Conservation (phyloP, 1,140 invertebrate genomes). For the Globodera ellingtonae region DNA sequence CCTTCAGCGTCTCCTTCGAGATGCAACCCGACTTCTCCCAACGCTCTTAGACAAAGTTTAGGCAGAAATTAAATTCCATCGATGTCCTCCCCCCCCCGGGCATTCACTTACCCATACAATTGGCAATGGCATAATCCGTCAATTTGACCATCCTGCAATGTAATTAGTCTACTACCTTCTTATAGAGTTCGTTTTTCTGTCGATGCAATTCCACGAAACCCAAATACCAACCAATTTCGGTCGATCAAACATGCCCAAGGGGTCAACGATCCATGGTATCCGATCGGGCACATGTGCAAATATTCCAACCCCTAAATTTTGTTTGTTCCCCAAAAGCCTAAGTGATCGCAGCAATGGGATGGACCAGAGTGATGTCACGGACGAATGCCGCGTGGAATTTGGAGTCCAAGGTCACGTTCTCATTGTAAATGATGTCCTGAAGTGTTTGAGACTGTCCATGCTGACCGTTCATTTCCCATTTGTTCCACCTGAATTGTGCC, state of each 20-base stretch:
- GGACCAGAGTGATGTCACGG: slow-evolving; percentile 60
- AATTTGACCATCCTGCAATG: slow-evolving; percentile 55
- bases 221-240: slow-evolving; percentile 60
- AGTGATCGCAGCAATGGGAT: not conserved
- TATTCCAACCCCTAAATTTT: slow-evolving; percentile 57
- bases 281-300: slow-evolving; percentile 59
- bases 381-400: slow-evolving; percentile 64
- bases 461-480: slow-evolving; percentile 24
- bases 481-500: slow-evolving; percentile 50
- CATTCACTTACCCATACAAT: slow-evolving; percentile 38
- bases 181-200: slow-evolving; percentile 47
- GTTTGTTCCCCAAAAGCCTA: not conserved
- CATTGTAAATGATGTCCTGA: slow-evolving; percentile 63
- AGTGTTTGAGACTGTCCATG: not conserved
- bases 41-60: slow-evolving; percentile 34
- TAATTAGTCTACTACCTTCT: not conserved
- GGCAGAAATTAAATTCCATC: not conserved
- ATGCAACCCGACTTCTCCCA: slow-evolving; percentile 64
- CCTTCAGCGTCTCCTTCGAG: slow-evolving; percentile 57
- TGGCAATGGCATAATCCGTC: slow-evolving; percentile 63
- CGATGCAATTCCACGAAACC: too few species aligned
- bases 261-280: slow-evolving; percentile 62
- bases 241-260: slow-evolving; percentile 64
- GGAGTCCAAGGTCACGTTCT: slow-evolving; percentile 54
- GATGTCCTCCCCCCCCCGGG: too few species aligned